Evolutionary conservation across 2,888 invertebrate species (phyloP).

Genomic region (Dysmachus trigonus): DNA sequence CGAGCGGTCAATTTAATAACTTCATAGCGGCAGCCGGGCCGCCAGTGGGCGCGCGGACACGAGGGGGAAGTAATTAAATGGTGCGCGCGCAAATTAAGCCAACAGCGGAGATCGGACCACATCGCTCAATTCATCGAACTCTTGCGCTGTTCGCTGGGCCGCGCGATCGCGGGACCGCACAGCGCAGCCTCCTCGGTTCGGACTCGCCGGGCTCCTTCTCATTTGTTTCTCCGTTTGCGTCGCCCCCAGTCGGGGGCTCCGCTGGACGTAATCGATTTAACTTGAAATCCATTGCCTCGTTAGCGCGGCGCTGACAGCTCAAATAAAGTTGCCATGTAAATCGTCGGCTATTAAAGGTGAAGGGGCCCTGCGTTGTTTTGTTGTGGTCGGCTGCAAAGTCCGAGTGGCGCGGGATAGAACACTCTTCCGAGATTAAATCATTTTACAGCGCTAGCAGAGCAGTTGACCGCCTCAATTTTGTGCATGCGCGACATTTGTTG

Average conservation of each 20-base stretch:
- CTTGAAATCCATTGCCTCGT: conserved; percentile 41
- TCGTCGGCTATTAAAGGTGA: conserved; percentile 42
- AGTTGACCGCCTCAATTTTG: neutral
- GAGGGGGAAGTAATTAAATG: conserved; percentile 40
- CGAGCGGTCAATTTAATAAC: conserved; percentile 42
- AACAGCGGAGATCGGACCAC: conserved; percentile 39
- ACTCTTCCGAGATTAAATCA: conserved; percentile 29
- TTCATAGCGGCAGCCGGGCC: conserved; percentile 13
- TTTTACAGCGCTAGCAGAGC: conserved; percentile 2
- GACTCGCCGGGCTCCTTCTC: conserved; percentile 13
- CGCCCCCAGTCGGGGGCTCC: conserved; percentile 29
- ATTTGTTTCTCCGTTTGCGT: conserved; percentile 32
- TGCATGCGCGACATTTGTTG: neutral
- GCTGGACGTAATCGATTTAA: conserved; percentile 36
- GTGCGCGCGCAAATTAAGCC: conserved; percentile 42
- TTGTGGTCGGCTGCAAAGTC: neutral
- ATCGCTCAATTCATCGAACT: conserved; percentile 14
- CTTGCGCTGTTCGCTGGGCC: neutral
- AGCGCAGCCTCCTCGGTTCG: neutral
- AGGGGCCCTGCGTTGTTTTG: conserved; percentile 11
- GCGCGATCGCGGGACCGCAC: neutral
- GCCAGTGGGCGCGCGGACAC: neutral
- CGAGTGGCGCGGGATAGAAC: neutral
- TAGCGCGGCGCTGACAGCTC: conserved; percentile 42
- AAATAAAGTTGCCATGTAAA: conserved; percentile 43